Percentiles rank a stretch among this genome's conserved stretches.
phyloP scores from a whole-genome alignment of 2,888 invertebrate genomes.

The Gastrophysa polygoni region DNA sequence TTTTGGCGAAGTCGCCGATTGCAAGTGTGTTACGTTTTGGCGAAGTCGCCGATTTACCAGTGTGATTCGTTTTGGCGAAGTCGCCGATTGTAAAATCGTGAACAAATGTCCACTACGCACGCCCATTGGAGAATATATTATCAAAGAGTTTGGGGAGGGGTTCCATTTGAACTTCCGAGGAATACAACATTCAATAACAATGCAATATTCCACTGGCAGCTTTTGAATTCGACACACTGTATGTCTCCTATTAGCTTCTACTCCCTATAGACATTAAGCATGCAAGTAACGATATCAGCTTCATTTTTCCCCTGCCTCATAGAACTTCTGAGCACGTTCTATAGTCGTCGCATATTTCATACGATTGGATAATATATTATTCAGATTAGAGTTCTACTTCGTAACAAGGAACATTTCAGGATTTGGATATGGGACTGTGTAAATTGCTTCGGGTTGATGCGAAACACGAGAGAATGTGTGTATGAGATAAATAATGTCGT shows the following conservation, averaged over 20 bases:
- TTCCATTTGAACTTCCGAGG: too few species aligned
- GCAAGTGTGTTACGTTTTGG: too few species aligned
- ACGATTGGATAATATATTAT: slow-evolving; percentile 9
- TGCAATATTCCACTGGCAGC: too few species aligned
- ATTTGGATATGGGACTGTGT: not conserved
- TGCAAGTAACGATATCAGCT: not conserved
- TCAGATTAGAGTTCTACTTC: slow-evolving; percentile 11
- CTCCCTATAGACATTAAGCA: not conserved
- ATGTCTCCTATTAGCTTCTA: not conserved
- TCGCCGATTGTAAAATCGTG: too few species aligned
- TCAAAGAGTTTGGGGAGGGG: too few species aligned
- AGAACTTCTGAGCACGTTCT: slow-evolving; percentile 11
- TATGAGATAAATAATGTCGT: not conserved
- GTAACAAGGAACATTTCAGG: slow-evolving; percentile 1
- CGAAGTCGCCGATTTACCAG: too few species aligned
- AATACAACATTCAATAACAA: too few species aligned
- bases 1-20: too few species aligned
- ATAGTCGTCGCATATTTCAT: slow-evolving; percentile 1
- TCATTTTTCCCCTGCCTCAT: not conserved
- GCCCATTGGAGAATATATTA: too few species aligned
- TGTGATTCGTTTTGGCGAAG: too few species aligned
- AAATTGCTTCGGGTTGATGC: not conserved
- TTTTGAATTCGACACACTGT: too few species aligned
- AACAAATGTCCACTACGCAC: too few species aligned
- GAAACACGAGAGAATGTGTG: not conserved